Conservation (phyloP, 2,113 vertebrate genomes). For the Regulus satrapa region DNA sequence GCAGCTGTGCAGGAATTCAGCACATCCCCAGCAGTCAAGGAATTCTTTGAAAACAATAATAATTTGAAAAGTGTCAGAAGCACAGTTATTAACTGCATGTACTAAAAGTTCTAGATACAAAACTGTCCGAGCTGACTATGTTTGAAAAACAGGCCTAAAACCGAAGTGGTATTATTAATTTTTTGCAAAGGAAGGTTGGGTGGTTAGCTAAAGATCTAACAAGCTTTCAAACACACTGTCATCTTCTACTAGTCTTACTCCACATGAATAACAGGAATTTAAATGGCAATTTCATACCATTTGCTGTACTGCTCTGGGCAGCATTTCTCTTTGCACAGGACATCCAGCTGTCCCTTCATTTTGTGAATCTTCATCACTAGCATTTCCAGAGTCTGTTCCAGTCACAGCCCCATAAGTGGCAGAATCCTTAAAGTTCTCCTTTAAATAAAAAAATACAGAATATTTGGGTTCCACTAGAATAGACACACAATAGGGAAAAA, state of each 20-base stretch:
- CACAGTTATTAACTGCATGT: neutral
- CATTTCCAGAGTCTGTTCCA: constrained; percentile 79
- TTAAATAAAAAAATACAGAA: neutral
- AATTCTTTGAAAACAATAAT: constrained; percentile 55
- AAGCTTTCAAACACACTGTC: neutral
- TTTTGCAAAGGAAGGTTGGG: neutral
- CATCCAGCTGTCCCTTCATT: constrained; percentile 64
- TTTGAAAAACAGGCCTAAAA: neutral
- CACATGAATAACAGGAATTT: neutral
- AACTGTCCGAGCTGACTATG: neutral
- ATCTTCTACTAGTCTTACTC: neutral
- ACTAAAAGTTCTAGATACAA: neutral
- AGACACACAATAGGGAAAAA: neutral
- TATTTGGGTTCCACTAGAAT: neutral
- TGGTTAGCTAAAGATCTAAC: neutral
- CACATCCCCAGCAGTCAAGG: constrained; percentile 42
- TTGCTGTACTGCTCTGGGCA: constrained; percentile 66
- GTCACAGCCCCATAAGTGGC: constrained; percentile 69
- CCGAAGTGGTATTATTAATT: neutral
- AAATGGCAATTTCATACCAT: constrained; percentile 56
- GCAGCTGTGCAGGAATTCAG: neutral
- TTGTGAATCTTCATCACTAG: constrained; percentile 78
- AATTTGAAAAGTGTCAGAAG: neutral
- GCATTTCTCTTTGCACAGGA: constrained; percentile 32
- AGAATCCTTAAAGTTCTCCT: constrained; percentile 77